These are phyloP conservation scores for Onychorhynchus coronatus DNA, from an alignment of 2,113 vertebrate species.

Conservation along the genomic window DNA sequence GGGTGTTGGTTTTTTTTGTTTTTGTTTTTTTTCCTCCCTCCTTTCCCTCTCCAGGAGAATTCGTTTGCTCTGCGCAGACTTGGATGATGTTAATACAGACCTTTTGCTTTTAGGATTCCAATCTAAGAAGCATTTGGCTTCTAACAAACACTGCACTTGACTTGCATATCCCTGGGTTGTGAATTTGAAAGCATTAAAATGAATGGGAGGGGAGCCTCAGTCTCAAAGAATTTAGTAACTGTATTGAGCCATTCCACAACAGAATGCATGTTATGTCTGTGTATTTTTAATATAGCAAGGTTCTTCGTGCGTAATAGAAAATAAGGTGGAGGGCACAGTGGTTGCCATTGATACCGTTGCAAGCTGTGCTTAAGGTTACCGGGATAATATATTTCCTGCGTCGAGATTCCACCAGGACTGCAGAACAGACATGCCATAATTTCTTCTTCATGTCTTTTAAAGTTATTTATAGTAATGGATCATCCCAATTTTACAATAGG, in stretches of 20 bases:
- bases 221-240: background rate
- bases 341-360: slow-evolving; percentile 49
- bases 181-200: slow-evolving; percentile 16
- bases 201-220: background rate
- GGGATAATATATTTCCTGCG: background rate
- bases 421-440: slow-evolving; percentile 6
- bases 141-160: background rate
- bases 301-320: slow-evolving; percentile 22
- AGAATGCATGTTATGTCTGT: background rate
- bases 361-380: slow-evolving; percentile 45
- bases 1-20: background rate
- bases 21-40: background rate
- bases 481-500: background rate
- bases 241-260: background rate
- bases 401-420: slow-evolving; percentile 16
- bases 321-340: slow-evolving; percentile 27
- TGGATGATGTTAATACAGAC: background rate
- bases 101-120: slow-evolving; percentile 33
- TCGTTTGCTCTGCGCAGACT: background rate
- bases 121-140: slow-evolving; percentile 10
- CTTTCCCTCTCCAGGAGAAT: slow-evolving; percentile 5
- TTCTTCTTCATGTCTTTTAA: background rate
- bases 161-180: background rate
- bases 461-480: background rate
- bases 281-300: slow-evolving; percentile 27